Evolutionary conservation across 37 sponge, comb jelly and placozoan species (phyloP).

Genomic region (Mnemiopsis leidyi): DNA sequence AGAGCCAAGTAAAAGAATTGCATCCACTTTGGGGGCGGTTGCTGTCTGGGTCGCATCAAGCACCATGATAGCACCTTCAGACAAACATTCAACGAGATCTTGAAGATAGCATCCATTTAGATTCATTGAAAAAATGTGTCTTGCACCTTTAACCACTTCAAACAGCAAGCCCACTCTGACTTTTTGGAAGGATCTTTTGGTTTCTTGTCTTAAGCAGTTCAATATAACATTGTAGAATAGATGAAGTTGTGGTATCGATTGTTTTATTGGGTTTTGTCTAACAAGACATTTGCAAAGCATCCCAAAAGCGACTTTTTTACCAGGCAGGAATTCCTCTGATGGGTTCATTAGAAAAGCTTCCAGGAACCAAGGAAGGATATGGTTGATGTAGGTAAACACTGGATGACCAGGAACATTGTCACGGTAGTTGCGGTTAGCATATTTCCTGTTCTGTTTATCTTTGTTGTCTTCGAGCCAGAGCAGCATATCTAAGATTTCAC

Average conservation of each 20-base stretch:
- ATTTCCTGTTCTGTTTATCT: neutral
- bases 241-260: neutral
- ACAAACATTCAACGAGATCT: neutral
- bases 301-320: neutral
- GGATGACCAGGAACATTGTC: neutral
- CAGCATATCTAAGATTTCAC: neutral
- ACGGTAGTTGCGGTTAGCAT: neutral
- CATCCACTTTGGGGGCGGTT: slow-evolving; percentile 3
- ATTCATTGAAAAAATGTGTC: neutral
- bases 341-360: slow-evolving; percentile 7
- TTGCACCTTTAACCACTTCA: neutral
- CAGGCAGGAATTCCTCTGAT: neutral
- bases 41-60: slow-evolving; percentile 13
- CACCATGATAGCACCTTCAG: neutral
- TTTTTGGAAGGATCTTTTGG: neutral
- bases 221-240: neutral
- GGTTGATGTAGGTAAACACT: slow-evolving; percentile 15
- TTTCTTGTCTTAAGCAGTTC: neutral
- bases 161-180: neutral
- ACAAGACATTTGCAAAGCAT: slow-evolving; percentile 9
- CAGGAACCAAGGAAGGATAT: slow-evolving; percentile 30
- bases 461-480: slow-evolving; percentile 50
- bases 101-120: neutral
- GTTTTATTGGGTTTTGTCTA: neutral
- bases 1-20: slow-evolving; percentile 10